Conservation (phyloP, 2,888 invertebrate genomes). For the Drosophila heteroneura region DNA sequence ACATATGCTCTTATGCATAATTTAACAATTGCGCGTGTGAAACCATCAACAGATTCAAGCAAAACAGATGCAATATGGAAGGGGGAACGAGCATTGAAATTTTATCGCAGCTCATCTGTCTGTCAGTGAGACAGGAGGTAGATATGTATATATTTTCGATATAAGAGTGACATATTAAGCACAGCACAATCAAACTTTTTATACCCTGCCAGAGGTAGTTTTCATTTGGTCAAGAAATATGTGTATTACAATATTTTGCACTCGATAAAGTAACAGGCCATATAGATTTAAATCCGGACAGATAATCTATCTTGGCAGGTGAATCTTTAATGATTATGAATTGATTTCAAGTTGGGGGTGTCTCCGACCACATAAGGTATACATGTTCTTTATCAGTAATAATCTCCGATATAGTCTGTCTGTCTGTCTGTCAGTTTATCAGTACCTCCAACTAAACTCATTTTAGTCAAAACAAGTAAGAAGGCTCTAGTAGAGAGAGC, state of each 20-base stretch:
- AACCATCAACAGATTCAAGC: slow-evolving; percentile 34
- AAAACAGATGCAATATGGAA: slow-evolving; percentile 32
- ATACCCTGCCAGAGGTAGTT: background rate
- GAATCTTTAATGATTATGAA: background rate
- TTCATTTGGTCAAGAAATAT: background rate
- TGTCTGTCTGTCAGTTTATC: background rate
- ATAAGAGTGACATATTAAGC: background rate
- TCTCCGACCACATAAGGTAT: background rate
- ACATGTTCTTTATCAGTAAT: background rate
- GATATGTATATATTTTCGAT: background rate
- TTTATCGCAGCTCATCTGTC: background rate
- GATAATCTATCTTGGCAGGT: background rate
- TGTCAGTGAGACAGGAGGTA: background rate
- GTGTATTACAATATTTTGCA: background rate
- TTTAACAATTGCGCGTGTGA: slow-evolving; percentile 65
- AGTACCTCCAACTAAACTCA: background rate
- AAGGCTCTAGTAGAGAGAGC: background rate
- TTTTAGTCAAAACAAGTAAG: background rate
- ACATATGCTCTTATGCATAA: slow-evolving; percentile 58
- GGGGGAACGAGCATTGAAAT: background rate
- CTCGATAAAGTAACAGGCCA: background rate
- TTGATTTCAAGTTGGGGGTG: background rate
- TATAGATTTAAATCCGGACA: background rate
- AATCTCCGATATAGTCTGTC: background rate
- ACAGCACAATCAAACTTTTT: background rate